Conservation (phyloP, 2,888 invertebrate species). For the Erannis defoliaria region DNA sequence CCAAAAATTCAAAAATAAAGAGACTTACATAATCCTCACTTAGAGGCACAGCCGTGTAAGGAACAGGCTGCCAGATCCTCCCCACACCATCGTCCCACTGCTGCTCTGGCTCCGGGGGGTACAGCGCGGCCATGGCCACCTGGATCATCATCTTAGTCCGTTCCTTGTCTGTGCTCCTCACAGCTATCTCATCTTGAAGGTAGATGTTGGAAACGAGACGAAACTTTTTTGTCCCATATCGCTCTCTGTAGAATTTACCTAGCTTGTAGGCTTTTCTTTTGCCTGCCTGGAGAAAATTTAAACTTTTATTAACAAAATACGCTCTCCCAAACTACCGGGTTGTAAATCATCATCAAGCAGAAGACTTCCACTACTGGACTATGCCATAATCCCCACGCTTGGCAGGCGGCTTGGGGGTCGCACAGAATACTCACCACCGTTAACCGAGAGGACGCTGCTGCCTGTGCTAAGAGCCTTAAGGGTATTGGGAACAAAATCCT, state of each 20-base stretch:
- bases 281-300: constrained; percentile 58
- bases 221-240: constrained; percentile 66
- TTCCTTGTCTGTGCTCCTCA: constrained; percentile 78
- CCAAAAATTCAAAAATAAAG: not conserved
- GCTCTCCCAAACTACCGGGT: too few relatives aligned
- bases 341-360: too few relatives aligned
- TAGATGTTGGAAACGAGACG: constrained; percentile 68
- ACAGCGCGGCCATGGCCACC: constrained; percentile 74
- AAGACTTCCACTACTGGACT: too few relatives aligned
- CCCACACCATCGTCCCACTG: constrained; percentile 77
- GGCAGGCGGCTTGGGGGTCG: too few relatives aligned
- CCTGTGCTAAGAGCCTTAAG: too few relatives aligned
- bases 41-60: constrained; percentile 71
- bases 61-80: constrained; percentile 78
- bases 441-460: too few relatives aligned
- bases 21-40: constrained; percentile 75
- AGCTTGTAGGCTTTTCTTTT: constrained; percentile 71
- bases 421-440: too few relatives aligned
- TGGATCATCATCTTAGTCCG: constrained; percentile 77
- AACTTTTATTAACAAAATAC: not conserved
- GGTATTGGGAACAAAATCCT: too few relatives aligned
- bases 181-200: constrained; percentile 63
- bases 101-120: constrained; percentile 73
- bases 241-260: constrained; percentile 68
- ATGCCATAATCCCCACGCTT: too few relatives aligned